A percentile compares a stretch with the other conserved stretches of the same genome.
Evolutionary conservation across 2,113 vertebrate species (phyloP).

Genomic region (Antechinus stuartii): DNA sequence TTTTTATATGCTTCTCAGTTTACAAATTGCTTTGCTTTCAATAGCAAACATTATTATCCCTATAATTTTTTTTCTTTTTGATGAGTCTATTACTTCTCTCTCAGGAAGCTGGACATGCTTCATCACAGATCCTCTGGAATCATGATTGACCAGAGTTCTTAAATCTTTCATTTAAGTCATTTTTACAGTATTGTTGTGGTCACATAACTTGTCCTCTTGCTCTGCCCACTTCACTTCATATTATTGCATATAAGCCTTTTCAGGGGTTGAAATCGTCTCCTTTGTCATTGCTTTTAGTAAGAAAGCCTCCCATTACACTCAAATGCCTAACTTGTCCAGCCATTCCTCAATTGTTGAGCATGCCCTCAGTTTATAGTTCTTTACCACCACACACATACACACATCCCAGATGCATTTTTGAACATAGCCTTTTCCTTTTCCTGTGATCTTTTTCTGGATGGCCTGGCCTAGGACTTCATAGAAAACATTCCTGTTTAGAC

Average conservation of each 20-base stretch:
- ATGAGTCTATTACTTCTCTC: neutral
- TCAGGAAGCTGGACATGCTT: neutral
- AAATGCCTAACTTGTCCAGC: neutral
- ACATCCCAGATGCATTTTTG: neutral
- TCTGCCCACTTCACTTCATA: neutral
- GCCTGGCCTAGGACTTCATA: neutral
- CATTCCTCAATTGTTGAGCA: neutral
- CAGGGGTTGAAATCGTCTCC: neutral
- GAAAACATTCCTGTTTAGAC: neutral
- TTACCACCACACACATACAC: neutral
- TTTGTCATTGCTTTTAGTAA: neutral
- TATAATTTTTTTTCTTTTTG: neutral
- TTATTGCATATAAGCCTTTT: neutral
- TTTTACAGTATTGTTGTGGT: neutral
- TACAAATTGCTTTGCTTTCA: neutral
- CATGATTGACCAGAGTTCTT: neutral
- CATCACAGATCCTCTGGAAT: neutral
- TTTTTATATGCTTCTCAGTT: neutral
- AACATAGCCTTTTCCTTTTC: neutral
- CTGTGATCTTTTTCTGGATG: neutral
- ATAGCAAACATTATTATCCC: neutral
- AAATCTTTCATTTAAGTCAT: neutral
- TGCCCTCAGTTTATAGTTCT: neutral
- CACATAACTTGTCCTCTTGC: neutral
- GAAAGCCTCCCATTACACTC: neutral